Evolutionary conservation across 2,113 vertebrate species (phyloP).

Genomic region (Malurus alboscapulatus): DNA sequence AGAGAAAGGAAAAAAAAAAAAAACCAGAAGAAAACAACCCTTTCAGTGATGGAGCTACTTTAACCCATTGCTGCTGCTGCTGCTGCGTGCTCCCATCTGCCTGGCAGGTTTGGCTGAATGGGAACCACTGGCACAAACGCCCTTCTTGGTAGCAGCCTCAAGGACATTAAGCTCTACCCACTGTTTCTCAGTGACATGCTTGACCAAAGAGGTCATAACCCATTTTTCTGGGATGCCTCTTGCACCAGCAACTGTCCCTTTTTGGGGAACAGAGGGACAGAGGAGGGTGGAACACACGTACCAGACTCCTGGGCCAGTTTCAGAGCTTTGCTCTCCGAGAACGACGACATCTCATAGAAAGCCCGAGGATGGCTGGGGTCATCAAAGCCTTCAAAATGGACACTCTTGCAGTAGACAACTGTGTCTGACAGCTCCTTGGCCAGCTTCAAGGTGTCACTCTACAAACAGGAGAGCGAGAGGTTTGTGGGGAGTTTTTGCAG

Average conservation of each 20-base stretch:
- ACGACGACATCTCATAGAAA: slow-evolving; percentile 92
- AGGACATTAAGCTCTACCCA: neutral
- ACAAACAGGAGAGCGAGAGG: slow-evolving; percentile 3
- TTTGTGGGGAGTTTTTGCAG: neutral
- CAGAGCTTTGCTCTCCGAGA: slow-evolving; percentile 86
- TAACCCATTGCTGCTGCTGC: neutral
- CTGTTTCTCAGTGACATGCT: neutral
- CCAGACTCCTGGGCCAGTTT: slow-evolving; percentile 85
- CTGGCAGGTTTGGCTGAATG: neutral
- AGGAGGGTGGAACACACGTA: slow-evolving; percentile 33
- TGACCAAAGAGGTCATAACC: neutral
- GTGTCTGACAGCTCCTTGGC: slow-evolving; percentile 88
- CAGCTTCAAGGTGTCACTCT: slow-evolving; percentile 88
- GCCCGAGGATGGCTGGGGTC: slow-evolving; percentile 71
- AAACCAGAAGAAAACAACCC: neutral
- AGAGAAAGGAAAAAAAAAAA: neutral
- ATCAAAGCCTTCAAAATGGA: slow-evolving; percentile 88
- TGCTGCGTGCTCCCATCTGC: neutral
- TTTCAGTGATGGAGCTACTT: neutral
- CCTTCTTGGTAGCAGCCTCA: neutral
- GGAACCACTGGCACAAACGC: neutral
- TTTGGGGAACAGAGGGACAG: neutral
- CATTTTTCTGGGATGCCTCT: neutral
- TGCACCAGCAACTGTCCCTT: neutral
- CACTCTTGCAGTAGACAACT: slow-evolving; percentile 94